Evolutionary conservation across 1,140 invertebrate species (phyloP).

Genomic region (Hypothenemus hampei): DNA sequence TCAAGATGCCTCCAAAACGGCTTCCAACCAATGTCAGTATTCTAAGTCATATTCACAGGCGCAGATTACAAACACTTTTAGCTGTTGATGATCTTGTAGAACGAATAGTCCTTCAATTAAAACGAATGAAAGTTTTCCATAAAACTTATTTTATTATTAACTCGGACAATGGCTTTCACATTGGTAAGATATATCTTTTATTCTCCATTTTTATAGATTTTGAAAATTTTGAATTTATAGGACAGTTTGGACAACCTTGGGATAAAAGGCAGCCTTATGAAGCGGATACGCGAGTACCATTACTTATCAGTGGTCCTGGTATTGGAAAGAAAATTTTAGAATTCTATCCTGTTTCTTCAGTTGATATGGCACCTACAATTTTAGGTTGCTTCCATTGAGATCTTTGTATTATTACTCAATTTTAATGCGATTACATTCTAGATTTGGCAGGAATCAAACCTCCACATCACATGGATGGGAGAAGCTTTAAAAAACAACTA

Average conservation of each 20-base stretch:
- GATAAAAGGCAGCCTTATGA: constrained; percentile 89
- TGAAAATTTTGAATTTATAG: constrained; percentile 38
- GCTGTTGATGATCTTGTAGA: constrained; percentile 82
- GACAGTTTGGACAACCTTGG: constrained; percentile 78
- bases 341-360: constrained; percentile 60
- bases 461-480: constrained; percentile 59
- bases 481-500: constrained; percentile 49
- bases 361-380: constrained; percentile 63
- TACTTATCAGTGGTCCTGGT: constrained; percentile 72
- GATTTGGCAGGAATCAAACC: constrained; percentile 55
- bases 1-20: constrained; percentile 58
- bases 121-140: constrained; percentile 53
- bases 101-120: constrained; percentile 55
- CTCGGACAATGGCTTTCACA: constrained; percentile 86
- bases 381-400: not conserved
- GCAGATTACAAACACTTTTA: constrained; percentile 71
- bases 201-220: too few species aligned
- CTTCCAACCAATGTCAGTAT: constrained; percentile 53
- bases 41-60: constrained; percentile 64
- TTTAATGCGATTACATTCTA: constrained; percentile 39
- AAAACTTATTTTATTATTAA: constrained; percentile 79
- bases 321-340: constrained; percentile 49
- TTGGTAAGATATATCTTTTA: too few species aligned
- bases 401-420: not conserved
- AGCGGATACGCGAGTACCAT: constrained; percentile 77